Evolutionary conservation across 2,797 vertebrate species (phyloP).

Genomic region (Myotis daubentonii): DNA sequence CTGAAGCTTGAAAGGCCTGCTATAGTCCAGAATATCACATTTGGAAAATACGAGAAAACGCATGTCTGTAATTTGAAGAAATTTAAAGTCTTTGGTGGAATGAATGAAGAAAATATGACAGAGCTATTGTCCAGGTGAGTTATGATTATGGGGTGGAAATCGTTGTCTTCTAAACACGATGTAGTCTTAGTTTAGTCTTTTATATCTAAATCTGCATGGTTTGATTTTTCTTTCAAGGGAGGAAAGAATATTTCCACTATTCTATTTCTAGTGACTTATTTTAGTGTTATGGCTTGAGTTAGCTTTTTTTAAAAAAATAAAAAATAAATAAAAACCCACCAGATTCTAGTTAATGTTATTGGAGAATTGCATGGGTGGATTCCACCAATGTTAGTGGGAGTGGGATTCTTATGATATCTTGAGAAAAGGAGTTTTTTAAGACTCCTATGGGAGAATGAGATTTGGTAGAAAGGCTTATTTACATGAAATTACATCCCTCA

Average conservation of each 20-base stretch:
- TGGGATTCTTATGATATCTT: neutral
- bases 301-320: neutral
- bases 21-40: constrained; percentile 98
- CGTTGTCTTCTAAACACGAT: neutral
- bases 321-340: too few relatives aligned
- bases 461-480: neutral
- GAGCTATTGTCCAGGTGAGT: constrained; percentile 97
- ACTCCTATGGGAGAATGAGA: neutral
- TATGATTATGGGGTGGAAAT: neutral
- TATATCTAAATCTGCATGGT: neutral
- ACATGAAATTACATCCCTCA: neutral
- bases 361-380: neutral
- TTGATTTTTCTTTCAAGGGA: neutral
- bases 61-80: constrained; percentile 99
- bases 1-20: constrained; percentile 98
- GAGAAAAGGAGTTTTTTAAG: neutral
- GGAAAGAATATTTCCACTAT: constrained; percentile 1
- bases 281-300: constrained; percentile 34
- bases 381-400: neutral
- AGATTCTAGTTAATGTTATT: constrained; percentile 1
- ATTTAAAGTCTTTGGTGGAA: constrained; percentile 99
- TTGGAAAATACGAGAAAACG: constrained; percentile 99
- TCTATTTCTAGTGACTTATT: constrained; percentile 50
- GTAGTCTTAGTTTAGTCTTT: neutral
- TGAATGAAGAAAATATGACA: constrained; percentile 99